A percentile compares a stretch with the other conserved stretches of the same genome.
These are phyloP conservation scores for Lepidothrix coronata DNA, from an alignment of 2,113 vertebrate genomes.

Conservation along the genomic window DNA sequence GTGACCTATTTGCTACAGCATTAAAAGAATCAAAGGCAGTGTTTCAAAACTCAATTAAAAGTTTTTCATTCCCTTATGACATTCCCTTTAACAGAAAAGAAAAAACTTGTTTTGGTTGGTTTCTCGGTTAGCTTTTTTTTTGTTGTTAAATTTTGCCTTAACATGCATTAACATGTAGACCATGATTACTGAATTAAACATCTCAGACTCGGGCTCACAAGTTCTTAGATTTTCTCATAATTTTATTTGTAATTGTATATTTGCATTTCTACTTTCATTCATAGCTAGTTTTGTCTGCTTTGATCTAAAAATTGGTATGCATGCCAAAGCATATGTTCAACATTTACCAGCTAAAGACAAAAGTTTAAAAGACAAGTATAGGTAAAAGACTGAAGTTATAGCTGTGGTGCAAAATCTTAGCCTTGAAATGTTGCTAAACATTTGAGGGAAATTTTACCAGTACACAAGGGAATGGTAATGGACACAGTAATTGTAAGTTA, in stretches of 20 bases:
- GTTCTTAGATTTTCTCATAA: not conserved
- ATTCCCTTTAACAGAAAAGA: not conserved
- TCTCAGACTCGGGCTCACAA: not conserved
- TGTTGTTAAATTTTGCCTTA: not conserved
- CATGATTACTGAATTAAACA: not conserved
- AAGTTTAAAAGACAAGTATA: not conserved
- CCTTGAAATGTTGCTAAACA: not conserved
- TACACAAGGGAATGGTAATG: not conserved
- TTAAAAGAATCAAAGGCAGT: slow-evolving; percentile 7
- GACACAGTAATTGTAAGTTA: not conserved
- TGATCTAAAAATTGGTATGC: not conserved
- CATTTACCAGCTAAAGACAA: not conserved
- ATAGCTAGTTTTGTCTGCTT: not conserved
- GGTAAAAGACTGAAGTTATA: not conserved
- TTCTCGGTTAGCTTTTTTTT: too few relatives aligned
- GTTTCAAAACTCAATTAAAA: slow-evolving; percentile 33
- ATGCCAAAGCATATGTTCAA: not conserved
- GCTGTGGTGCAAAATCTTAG: not conserved
- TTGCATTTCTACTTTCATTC: not conserved
- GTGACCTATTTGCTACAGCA: not conserved
- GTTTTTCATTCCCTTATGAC: not conserved
- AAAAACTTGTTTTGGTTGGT: not conserved
- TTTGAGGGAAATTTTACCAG: not conserved
- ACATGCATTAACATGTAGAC: not conserved
- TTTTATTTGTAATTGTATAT: not conserved